These are phyloP conservation scores for Glaucomys volans DNA, from an alignment of 2,113 vertebrate species.

Conservation along the genomic window DNA sequence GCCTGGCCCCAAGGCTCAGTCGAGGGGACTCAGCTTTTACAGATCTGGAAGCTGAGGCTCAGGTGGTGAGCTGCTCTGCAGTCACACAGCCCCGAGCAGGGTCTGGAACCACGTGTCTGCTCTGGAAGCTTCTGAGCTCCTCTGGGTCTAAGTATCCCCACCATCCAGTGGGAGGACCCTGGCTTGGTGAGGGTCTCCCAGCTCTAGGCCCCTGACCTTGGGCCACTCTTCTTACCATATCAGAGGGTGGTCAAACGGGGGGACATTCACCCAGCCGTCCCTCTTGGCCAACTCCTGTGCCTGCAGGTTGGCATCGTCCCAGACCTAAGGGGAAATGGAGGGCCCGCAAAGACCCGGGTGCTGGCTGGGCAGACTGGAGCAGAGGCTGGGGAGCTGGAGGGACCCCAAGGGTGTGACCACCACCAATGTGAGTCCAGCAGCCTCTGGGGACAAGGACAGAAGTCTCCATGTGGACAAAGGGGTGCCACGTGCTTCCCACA, in stretches of 20 bases:
- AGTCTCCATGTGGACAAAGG: accelerated
- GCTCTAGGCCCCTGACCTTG: background rate
- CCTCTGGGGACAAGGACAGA: background rate
- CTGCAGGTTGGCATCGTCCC: constrained; percentile 93
- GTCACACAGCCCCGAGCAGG: no score
- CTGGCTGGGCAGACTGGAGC: accelerated
- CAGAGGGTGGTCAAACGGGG: constrained; percentile 93
- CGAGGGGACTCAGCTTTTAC: background rate
- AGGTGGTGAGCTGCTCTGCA: accelerated
- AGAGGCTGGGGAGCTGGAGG: background rate
- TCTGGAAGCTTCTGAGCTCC: no score
- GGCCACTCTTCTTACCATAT: constrained; percentile 90
- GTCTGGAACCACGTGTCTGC: no score
- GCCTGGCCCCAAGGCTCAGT: background rate
- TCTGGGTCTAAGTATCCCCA: background rate
- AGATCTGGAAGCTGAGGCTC: background rate
- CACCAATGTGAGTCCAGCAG: background rate
- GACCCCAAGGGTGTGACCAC: background rate
- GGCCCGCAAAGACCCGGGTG: accelerated
- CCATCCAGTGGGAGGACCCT: background rate
- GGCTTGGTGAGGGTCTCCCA: background rate
- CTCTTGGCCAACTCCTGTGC: constrained; percentile 87
- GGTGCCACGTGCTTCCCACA: accelerated
- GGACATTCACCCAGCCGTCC: constrained; percentile 90
- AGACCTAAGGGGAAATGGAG: constrained; percentile 84